Conservation (phyloP, 2,797 vertebrate genomes). For the Rhyacichthys aspro region DNA sequence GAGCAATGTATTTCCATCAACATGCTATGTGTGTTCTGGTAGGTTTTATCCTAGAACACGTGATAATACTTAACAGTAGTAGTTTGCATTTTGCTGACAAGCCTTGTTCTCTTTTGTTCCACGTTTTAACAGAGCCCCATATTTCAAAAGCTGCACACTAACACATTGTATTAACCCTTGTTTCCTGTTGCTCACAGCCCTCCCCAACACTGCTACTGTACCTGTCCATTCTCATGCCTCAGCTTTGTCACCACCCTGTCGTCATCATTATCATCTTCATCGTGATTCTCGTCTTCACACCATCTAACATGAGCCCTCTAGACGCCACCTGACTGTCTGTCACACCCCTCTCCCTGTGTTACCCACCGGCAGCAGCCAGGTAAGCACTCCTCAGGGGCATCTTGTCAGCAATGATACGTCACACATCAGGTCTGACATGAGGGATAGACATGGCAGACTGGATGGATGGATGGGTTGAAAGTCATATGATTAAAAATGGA, state of each 20-base stretch:
- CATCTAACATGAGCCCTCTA: conserved; percentile 67
- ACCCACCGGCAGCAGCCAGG: conserved; percentile 54
- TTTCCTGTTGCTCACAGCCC: conserved; percentile 52
- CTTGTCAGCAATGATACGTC: conserved; percentile 51
- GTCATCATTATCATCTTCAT: conserved; percentile 61
- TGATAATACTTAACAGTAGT: too few relatives aligned
- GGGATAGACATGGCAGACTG: conserved; percentile 27
- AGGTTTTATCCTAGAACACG: too few relatives aligned
- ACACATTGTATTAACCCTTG: conserved; percentile 45
- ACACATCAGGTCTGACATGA: conserved; percentile 45
- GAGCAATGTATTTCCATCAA: too few relatives aligned
- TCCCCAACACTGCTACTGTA: conserved; percentile 30
- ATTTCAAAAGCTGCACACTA: background rate
- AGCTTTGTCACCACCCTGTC: conserved; percentile 63
- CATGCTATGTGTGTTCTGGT: too few relatives aligned
- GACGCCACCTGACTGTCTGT: conserved; percentile 63
- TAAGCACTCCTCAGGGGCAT: conserved; percentile 66
- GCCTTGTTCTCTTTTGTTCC: too few relatives aligned
- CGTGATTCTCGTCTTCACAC: conserved; percentile 64
- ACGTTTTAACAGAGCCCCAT: background rate
- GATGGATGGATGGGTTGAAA: conserved; percentile 27
- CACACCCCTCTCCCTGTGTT: conserved; percentile 28
- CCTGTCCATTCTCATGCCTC: conserved; percentile 49
- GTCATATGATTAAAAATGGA: conserved; percentile 27
- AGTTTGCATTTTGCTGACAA: too few relatives aligned